Evolutionary conservation across 2,888 invertebrate genomes (phyloP), one percentile per base, ranked within the genome.

Genomic region (Glaucopsyche alexis): DNA sequence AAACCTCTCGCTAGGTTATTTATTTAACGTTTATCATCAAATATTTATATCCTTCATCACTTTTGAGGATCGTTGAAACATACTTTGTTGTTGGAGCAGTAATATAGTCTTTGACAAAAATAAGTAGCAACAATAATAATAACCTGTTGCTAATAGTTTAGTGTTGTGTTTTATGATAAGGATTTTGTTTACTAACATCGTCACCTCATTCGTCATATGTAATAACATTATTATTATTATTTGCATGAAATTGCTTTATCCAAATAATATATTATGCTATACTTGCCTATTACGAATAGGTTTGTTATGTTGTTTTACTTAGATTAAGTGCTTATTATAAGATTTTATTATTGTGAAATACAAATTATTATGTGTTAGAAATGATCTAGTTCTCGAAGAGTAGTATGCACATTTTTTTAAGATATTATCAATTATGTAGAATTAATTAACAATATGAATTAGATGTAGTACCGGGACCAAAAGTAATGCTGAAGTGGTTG

Each of bases 191-290:
- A 60, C 73, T 73, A 73, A 73, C 52, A 73, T 42, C n/a, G 2
- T 73, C 72, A 73, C 60, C 69, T 73, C 73, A 73, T 73, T 73
- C 47, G 69, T 73, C 73, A 55, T 60, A 42, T 69, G 29, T 29
- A 29, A 29, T 67, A 73, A 19, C 42, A 29, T 69, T 45, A 47
- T n/a, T 47, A 47, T 47, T 67, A 49, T 69, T 14, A 65, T 29
- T 65, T 69, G 49, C 69, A 69, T 69, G 69, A 29, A 69, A 47
- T 47, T 69, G 69, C 69, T 69, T 69, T 29, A 69, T 69, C 69
- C 69, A 69, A 69, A 69, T 49, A 69, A 69, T 49, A 69, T 69
- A 69, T 65, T 38, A 69, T 69, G 49, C 69, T 69, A 49, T 69
- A 69, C 49, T 69, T 69, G 69, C 69, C 69, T 69, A 47, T 47